Conservation (phyloP, 1,140 invertebrate genomes). For the Phymorhynchus buccinoides region DNA sequence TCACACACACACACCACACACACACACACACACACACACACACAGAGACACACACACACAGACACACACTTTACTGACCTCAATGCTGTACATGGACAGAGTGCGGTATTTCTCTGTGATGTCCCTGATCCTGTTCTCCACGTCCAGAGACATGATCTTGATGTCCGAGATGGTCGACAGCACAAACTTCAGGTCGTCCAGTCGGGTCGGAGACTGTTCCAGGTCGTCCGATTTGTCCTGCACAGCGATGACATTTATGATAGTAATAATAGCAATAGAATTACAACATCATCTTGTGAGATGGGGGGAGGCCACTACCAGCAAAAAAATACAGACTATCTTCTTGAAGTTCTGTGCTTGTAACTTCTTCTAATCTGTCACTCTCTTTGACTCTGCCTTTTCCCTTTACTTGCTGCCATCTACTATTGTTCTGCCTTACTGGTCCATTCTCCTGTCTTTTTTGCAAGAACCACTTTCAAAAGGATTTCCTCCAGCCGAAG, state of each 20-base stretch:
- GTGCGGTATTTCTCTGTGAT: conserved; percentile 77
- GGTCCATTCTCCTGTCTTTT: no score
- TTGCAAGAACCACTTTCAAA: no score
- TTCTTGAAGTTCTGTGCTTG: not conserved
- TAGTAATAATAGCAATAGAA: not conserved
- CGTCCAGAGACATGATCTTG: conserved; percentile 81
- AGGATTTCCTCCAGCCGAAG: no score
- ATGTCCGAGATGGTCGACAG: conserved; percentile 86
- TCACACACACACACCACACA: no score
- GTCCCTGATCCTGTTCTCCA: conserved; percentile 81
- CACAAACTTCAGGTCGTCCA: conserved; percentile 88
- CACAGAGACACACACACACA: not conserved
- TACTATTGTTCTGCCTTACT: no score
- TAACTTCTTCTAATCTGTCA: no score
- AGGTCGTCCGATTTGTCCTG: conserved; percentile 72
- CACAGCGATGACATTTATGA: not conserved
- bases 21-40: not conserved
- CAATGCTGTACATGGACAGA: conserved; percentile 70
- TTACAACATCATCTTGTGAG: no score
- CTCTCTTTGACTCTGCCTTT: no score
- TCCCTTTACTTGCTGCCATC: no score
- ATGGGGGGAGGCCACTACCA: not conserved
- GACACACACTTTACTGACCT: conserved; percentile 57
- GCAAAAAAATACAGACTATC: not conserved
- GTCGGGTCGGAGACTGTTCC: conserved; percentile 76